Evolutionary conservation across 1,140 invertebrate genomes (phyloP).

Genomic region (Chlorops oryzae): DNA sequence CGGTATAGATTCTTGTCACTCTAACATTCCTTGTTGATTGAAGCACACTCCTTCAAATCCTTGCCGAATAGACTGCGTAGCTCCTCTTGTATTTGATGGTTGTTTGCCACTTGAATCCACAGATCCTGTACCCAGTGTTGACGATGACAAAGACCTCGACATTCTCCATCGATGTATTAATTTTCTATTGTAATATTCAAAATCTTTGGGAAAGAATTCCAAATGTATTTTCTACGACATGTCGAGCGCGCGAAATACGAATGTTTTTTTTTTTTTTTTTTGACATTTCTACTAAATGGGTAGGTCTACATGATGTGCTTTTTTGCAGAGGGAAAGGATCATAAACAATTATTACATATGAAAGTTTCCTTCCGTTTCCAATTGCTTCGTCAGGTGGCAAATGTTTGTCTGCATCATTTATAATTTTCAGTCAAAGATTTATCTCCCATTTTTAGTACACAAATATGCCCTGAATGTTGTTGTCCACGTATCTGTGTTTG

Average conservation of each 20-base stretch:
- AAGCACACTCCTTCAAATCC: not conserved
- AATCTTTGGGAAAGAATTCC: not conserved
- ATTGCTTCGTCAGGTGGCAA: no score
- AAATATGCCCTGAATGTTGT: no score
- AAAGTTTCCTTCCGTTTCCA: no score
- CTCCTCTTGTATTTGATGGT: not conserved
- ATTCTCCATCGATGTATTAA: not conserved
- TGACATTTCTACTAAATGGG: not conserved
- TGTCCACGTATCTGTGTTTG: no score
- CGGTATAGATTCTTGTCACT: no score
- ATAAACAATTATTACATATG: not conserved
- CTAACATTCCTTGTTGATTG: not conserved
- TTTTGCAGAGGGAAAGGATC: not conserved
- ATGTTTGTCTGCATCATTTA: no score
- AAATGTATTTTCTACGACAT: not conserved
- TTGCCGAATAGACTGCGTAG: not conserved
- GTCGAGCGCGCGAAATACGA: not conserved
- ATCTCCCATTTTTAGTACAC: no score
- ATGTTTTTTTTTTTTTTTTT: not conserved
- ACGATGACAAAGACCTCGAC: no score
- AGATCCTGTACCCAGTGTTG: not conserved
- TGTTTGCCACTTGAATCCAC: not conserved
- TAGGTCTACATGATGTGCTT: not conserved
- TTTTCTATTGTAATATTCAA: not conserved
- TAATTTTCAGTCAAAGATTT: no score